Evolutionary conservation across 92 coral and sea anemone species (phyloP).

Genomic region (Ricordea florida): DNA sequence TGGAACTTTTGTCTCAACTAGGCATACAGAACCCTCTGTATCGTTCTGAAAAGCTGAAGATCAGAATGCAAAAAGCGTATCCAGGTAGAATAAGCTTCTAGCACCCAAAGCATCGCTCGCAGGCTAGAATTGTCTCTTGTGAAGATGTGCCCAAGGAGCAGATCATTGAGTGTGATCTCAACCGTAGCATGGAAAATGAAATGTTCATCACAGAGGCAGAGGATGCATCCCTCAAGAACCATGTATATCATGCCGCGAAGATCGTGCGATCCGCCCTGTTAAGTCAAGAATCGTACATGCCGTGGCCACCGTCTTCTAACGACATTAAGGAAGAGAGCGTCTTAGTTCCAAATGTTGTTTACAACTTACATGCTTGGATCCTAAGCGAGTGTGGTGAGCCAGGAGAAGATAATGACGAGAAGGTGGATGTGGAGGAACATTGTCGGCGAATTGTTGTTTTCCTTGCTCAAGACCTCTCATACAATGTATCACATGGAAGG

Average conservation of each 20-base stretch:
- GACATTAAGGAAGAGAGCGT: conserved; percentile 3
- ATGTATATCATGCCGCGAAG: conserved; percentile 51
- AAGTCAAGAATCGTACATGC: conserved; percentile 22
- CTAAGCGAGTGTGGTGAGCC: neutral
- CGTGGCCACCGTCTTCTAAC: conserved; percentile 31
- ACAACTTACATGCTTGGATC: conserved; percentile 39
- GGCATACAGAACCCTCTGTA: conserved; percentile 53
- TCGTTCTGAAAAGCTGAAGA: conserved; percentile 60
- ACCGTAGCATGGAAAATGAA: conserved; percentile 4
- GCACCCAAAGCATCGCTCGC: conserved; percentile 47
- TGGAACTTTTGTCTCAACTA: conserved; percentile 6
- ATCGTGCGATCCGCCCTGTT: conserved; percentile 37
- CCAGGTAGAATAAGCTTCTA: conserved; percentile 59
- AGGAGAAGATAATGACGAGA: neutral
- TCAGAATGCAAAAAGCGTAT: conserved; percentile 50
- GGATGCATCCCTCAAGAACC: conserved; percentile 17
- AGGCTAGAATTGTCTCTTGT: conserved; percentile 45
- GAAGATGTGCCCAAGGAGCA: conserved; percentile 49
- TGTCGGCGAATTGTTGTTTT: conserved; percentile 21
- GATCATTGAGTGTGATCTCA: conserved; percentile 40
- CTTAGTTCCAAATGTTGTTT: conserved; percentile 20
- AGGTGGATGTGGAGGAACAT: conserved; percentile 8
- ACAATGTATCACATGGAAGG: conserved; percentile 18
- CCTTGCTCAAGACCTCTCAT: conserved; percentile 49
- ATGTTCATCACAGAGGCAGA: neutral